These are phyloP conservation scores for Acanthopagrus latus DNA, from an alignment of 2,797 vertebrate species.

Conservation along the genomic window DNA sequence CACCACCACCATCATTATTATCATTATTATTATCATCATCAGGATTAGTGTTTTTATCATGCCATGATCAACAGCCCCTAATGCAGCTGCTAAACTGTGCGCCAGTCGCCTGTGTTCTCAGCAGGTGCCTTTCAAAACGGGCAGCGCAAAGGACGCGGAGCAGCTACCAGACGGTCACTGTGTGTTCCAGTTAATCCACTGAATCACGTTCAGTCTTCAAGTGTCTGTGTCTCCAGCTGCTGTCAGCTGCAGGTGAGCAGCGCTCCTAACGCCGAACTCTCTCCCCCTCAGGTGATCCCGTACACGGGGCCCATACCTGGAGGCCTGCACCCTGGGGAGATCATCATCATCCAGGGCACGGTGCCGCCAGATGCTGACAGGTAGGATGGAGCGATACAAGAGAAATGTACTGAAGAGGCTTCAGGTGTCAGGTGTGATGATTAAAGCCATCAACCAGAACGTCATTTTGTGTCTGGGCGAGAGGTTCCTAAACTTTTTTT, in stretches of 20 bases:
- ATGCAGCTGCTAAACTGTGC: constrained; percentile 5
- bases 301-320: constrained; percentile 91
- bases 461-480: background rate
- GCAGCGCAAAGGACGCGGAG: background rate
- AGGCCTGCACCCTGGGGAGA: constrained; percentile 90
- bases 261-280: constrained; percentile 2
- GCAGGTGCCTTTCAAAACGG: background rate
- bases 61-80: constrained; percentile 13
- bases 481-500: background rate
- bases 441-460: background rate
- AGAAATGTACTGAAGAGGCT: background rate
- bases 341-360: constrained; percentile 90
- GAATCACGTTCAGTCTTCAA: background rate
- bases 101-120: background rate
- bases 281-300: constrained; percentile 86
- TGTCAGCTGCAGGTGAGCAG: background rate
- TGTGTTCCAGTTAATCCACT: background rate
- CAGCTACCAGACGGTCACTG: background rate
- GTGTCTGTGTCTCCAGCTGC: background rate
- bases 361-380: constrained; percentile 91
- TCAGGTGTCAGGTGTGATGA: background rate
- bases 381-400: constrained; percentile 72
- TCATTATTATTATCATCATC: background rate
- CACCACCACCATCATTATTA: background rate
- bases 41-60: background rate